phyloP scores from a whole-genome alignment of 2,113 vertebrate species.

The Tragelaphus imberbis region DNA sequence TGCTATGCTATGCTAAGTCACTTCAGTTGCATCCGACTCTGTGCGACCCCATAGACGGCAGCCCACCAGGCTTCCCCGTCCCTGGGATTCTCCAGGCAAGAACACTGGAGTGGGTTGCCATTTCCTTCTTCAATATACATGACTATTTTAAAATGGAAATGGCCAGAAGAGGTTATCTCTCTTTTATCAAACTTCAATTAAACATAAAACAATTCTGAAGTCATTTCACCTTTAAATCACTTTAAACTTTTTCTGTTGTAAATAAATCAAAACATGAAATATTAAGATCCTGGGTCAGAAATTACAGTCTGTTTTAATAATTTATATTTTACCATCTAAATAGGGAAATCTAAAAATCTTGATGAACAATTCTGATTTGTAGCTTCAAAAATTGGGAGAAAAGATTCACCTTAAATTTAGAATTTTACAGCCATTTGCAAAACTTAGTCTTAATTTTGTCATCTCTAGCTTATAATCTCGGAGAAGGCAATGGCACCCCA shows the following conservation, averaged over 20 bases:
- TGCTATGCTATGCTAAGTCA: too few species aligned
- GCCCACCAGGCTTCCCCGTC: too few species aligned
- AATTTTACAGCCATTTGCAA: neutral
- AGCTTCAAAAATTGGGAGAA: neutral
- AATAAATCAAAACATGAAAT: constrained; percentile 7
- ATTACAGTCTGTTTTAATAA: neutral
- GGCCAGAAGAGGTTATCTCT: neutral
- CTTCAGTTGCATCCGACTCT: too few species aligned
- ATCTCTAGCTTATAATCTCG: neutral
- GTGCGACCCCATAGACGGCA: too few species aligned
- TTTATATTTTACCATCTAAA: constrained; percentile 13
- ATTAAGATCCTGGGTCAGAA: neutral
- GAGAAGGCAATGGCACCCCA: too few species aligned
- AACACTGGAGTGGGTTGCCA: too few species aligned
- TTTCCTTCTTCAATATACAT: too few species aligned
- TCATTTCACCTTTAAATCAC: neutral
- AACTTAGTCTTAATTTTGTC: neutral
- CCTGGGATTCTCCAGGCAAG: too few species aligned
- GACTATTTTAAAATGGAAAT: constrained; percentile 1
- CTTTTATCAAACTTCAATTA: neutral
- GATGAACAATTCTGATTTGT: neutral
- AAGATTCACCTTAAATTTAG: constrained; percentile 2
- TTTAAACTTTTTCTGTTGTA: constrained; percentile 6
- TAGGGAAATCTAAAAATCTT: neutral
- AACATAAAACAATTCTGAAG: neutral